These are phyloP conservation scores for Salarias fasciatus DNA, from an alignment of 2,797 vertebrate species.

Conservation along the genomic window DNA sequence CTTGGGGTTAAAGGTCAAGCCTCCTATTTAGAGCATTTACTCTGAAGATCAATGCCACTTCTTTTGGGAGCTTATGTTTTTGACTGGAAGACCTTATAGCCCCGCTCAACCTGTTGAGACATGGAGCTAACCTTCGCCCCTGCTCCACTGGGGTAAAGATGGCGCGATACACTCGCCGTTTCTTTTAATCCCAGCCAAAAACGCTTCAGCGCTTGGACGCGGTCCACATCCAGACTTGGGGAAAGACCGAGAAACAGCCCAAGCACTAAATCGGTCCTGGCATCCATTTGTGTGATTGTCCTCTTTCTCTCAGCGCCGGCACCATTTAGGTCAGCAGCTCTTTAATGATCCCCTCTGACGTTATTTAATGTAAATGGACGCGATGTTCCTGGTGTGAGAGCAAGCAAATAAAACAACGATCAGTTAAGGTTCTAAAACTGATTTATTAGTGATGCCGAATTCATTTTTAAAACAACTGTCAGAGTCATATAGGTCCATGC, in stretches of 20 bases:
- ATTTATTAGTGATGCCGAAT: not conserved
- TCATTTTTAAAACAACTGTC: not conserved
- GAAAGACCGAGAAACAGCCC: conserved; percentile 17
- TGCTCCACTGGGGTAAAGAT: conserved; percentile 6
- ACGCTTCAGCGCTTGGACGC: conserved; percentile 31
- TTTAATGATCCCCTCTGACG: conserved; percentile 14
- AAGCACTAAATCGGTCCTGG: conserved; percentile 28
- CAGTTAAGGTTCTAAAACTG: not conserved
- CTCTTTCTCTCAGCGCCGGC: conserved; percentile 17
- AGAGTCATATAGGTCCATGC: not conserved
- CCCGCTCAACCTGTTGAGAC: not conserved
- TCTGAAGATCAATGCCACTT: too few relatives aligned
- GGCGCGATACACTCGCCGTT: conserved; percentile 22
- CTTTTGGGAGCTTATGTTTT: too few relatives aligned
- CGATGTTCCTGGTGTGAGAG: not conserved
- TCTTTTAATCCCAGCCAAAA: conserved; percentile 35
- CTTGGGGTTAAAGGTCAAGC: too few relatives aligned
- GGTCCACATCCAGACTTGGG: conserved; percentile 35
- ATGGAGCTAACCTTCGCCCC: conserved; percentile 33
- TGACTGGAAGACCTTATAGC: too few relatives aligned
- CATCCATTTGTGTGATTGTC: conserved; percentile 33
- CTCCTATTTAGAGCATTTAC: too few relatives aligned
- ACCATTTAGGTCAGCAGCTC: conserved; percentile 22
- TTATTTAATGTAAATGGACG: not conserved
- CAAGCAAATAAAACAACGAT: too few relatives aligned